Conservation (phyloP, 2,888 invertebrate genomes). For the Rosalia funebris region DNA sequence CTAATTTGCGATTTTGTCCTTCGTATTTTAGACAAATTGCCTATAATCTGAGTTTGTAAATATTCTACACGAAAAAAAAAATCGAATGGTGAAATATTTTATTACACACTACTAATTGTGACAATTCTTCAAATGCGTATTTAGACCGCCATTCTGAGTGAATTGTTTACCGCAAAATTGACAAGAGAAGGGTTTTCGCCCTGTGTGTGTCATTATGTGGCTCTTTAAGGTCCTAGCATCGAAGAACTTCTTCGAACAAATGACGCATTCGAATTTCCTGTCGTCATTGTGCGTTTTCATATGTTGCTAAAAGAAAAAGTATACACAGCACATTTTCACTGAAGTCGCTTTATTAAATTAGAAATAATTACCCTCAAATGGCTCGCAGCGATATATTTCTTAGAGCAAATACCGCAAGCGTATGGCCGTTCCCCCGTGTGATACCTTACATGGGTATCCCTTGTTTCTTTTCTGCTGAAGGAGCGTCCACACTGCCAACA, state of each 20-base stretch:
- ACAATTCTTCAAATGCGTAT: slow-evolving; percentile 44
- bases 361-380: slow-evolving; percentile 59
- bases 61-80: too few relatives aligned
- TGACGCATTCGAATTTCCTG: slow-evolving; percentile 55
- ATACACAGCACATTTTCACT: too few relatives aligned
- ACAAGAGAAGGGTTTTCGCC: slow-evolving; percentile 55
- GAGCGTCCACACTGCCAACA: slow-evolving; percentile 62
- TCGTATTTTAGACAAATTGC: too few relatives aligned
- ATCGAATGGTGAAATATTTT: too few relatives aligned
- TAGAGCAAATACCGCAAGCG: slow-evolving; percentile 58
- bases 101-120: slow-evolving; percentile 31
- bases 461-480: slow-evolving; percentile 61
- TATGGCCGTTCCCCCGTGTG: slow-evolving; percentile 62
- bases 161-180: slow-evolving; percentile 55
- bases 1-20: too few relatives aligned
- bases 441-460: slow-evolving; percentile 61
- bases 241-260: slow-evolving; percentile 57
- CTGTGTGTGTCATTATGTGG: slow-evolving; percentile 57
- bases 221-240: slow-evolving; percentile 56
- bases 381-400: slow-evolving; percentile 60
- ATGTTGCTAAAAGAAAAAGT: slow-evolving; percentile 51
- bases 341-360: too few relatives aligned
- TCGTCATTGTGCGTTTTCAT: slow-evolving; percentile 56
- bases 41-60: too few relatives aligned
- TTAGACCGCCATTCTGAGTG: slow-evolving; percentile 50